phyloP scores from a whole-genome alignment of 2,888 invertebrate species.

The Arenicola marina region DNA sequence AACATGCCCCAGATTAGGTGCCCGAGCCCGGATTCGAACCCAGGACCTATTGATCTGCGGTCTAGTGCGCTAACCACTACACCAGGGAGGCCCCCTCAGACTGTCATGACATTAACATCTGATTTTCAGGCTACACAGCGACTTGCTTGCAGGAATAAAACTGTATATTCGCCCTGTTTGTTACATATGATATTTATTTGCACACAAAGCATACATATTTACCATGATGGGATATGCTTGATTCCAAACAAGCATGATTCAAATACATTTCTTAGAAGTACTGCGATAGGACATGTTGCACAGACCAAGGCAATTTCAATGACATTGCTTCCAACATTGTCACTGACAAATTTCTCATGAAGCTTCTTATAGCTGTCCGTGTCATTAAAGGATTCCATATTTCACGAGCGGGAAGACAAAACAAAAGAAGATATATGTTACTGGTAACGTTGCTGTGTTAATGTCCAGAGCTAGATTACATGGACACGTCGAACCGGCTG shows the following conservation, averaged over 20 bases:
- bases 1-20: too few species aligned
- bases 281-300: constrained; percentile 11
- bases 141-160: too few species aligned
- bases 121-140: too few species aligned
- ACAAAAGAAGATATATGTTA: background rate
- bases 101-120: too few species aligned
- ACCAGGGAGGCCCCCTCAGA: too few species aligned
- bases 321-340: constrained; percentile 22
- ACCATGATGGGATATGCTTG: too few species aligned
- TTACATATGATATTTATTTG: too few species aligned
- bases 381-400: background rate
- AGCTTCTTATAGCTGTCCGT: constrained; percentile 10
- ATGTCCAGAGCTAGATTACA: background rate
- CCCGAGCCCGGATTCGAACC: too few species aligned
- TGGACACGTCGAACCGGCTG: background rate
- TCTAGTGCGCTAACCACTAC: too few species aligned
- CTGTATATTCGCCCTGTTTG: too few species aligned
- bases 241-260: background rate
- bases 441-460: background rate
- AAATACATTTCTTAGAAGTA: constrained; percentile 17
- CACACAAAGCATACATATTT: too few species aligned
- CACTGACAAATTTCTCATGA: constrained; percentile 30
- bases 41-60: too few species aligned
- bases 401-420: background rate
- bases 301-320: constrained; percentile 23